Base-by-base conservation (phyloP, 2,113 vertebrate species). In the Delphinus delphis region DNA sequence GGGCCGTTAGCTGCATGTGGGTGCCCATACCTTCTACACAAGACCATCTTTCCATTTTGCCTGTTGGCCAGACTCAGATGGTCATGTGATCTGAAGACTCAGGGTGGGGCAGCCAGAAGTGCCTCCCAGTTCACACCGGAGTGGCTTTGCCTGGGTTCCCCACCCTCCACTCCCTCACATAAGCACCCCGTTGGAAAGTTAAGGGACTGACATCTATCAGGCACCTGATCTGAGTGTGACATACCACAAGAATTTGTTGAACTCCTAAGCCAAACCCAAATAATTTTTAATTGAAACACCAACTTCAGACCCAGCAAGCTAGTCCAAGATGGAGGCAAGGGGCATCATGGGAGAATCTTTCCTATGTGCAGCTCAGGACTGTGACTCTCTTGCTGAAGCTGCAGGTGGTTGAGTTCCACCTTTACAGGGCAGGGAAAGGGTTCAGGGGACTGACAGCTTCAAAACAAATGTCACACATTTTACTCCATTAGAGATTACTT, bases 1-100 rank as follows among this genome's bases (percentile, higher is more conserved):
- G 12, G 31, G 63, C 17, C 44, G 1, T 44, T 26, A 21, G 95
- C 99, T 99, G 96, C 93, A 91, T 14, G 17, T 41, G 25, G 36
- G 38, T 12, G 15, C 25, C 41, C 1, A 1, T 12, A 5, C 18
- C 67, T 84, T 25, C 50, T 55, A 14, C 38, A 6, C 0, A 7
- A 36, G 58, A 23, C 38, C 1, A 0, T 71, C 47, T 44, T 79
- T 70, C 50, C 14, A 6, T 62, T 50, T 88, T 88, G 36, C 65
- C 84, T 84, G 0, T 31, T 20, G 60, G 47, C 11, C 18, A 44
- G 68, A 44, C 26, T 50, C 23, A 67, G 41, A 47, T 17, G 77
- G 44, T 84, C 53, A 47, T 0, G 1, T 63, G 5, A 25, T 85
- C 47, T 28, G 74, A 87, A 36, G 9, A 36, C 33, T 47, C 17